Evolutionary conservation across 2,888 invertebrate species (phyloP), one percentile per base, ranked within the genome.

Genomic region (Mythimna loreyi): DNA sequence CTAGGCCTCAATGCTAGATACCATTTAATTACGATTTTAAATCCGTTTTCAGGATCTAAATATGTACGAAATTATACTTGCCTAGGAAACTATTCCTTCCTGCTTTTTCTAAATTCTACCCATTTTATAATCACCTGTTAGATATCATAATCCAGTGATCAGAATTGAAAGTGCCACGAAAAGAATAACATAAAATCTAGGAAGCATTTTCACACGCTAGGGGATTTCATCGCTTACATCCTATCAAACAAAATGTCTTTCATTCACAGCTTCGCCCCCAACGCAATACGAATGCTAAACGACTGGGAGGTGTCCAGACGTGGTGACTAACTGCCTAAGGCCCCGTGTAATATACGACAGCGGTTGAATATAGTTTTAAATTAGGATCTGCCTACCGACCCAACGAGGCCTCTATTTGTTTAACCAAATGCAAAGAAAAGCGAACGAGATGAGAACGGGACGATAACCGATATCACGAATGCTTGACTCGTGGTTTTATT

Each of bases 361-460:
- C 88, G 88, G 84, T 87, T 90, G 91, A 87, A 89, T 93, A 93
- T 92, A 93, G 91, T 93, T 94, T 94, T 94, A 94, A 94, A 95
- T 94, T 94, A 93, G 93, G 90, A 91, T 87, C 93, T 90, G 92
- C 92, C 91, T 90, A 90, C 92, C 92, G 90, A 91, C 87, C 87
- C 85, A 85, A 88, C 89, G 86, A 88, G 89, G 85, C 91, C 89
- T 89, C 92, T 94, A 94, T 94, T 94, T 94, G 93, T 94, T 94
- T 92, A 91, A 93, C 88, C 86, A 87, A 93, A 92, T 88, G 89
- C 88, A 90, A 91, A 86, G 86, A 87, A 90, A 90, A 88, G 85
- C 68, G 63, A 82, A 78, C 87, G 88, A 92, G 90, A 93, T 92
- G 90, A 86, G 87, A 88, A 86, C 84, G 80, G 79, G 73, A 84